Evolutionary conservation across 2,797 vertebrate genomes (phyloP).

Genomic region (Betta splendens): DNA sequence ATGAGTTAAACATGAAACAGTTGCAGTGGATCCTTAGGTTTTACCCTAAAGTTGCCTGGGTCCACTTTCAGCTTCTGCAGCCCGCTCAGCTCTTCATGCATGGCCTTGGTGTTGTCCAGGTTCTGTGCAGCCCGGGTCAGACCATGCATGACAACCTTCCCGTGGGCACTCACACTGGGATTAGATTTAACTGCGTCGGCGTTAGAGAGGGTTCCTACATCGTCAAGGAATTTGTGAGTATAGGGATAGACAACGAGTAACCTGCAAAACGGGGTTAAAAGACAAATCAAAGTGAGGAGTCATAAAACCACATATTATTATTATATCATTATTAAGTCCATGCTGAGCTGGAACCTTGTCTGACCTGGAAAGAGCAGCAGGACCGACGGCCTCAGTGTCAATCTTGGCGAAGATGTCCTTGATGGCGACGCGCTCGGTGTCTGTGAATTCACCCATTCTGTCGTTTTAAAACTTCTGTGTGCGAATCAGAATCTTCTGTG

Average conservation of each 20-base stretch:
- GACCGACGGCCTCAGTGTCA: conserved; percentile 27
- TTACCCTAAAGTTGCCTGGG: conserved; percentile 85
- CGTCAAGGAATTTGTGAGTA: conserved; percentile 85
- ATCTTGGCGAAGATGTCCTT: conserved; percentile 57
- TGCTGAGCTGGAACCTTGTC: too few relatives aligned
- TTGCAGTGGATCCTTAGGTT: too few relatives aligned
- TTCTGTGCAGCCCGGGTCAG: conserved; percentile 82
- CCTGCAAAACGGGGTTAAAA: conserved; percentile 36
- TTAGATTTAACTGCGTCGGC: conserved; percentile 69
- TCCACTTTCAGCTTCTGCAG: conserved; percentile 84
- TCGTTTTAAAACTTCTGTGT: not conserved
- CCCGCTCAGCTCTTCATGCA: conserved; percentile 75
- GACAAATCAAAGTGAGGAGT: too few relatives aligned
- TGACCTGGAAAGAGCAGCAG: conserved; percentile 57
- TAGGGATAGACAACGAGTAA: conserved; percentile 61
- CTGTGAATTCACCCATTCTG: conserved; percentile 74
- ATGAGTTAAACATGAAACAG: not conserved
- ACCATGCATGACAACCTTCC: conserved; percentile 78
- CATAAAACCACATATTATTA: too few relatives aligned
- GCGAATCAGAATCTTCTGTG: not conserved
- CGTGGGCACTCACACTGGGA: conserved; percentile 73
- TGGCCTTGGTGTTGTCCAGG: conserved; percentile 78
- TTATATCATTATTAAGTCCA: too few relatives aligned
- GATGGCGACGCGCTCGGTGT: conserved; percentile 63
- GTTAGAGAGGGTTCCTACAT: conserved; percentile 81